These are phyloP conservation scores for Schizaphis graminum DNA, from an alignment of 2,888 invertebrate genomes.

Conservation along the genomic window DNA sequence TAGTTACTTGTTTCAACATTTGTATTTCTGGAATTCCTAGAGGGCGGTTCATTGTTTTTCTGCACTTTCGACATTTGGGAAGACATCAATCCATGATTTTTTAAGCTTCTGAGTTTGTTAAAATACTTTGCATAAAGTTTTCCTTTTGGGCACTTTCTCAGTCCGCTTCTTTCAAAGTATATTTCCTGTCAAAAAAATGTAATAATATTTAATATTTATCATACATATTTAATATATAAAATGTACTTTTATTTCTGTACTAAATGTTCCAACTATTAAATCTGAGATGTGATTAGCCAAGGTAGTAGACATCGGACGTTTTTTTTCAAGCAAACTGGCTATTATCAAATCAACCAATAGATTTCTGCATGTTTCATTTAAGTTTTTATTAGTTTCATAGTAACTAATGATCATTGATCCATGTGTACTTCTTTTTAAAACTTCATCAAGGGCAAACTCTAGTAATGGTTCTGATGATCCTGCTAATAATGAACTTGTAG, in stretches of 20 bases:
- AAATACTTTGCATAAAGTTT: conserved; percentile 18
- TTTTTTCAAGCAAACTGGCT: not conserved
- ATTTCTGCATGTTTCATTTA: conserved; percentile 13
- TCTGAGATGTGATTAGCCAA: not conserved
- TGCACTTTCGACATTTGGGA: not conserved
- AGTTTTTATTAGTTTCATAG: conserved; percentile 23
- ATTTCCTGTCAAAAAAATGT: conserved; percentile 1
- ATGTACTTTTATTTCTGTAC: not conserved
- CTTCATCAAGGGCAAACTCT: not conserved
- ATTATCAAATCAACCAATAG: conserved; percentile 12
- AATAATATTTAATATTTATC: not conserved
- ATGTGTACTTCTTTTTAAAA: not conserved
- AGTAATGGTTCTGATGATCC: not conserved
- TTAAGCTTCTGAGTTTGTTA: not conserved
- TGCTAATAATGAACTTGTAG: conserved; percentile 17
- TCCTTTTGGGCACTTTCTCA: conserved; percentile 4
- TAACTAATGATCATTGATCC: not conserved
- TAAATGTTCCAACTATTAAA: not conserved
- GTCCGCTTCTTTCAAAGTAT: conserved; percentile 25
- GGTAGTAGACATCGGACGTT: not conserved
- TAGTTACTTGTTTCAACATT: conserved; percentile 7
- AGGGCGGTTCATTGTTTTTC: not conserved
- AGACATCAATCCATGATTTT: not conserved
- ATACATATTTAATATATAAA: not conserved
- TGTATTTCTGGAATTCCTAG: not conserved